A percentile compares a stretch with the other conserved stretches of the same genome.
These are phyloP conservation scores for Panulirus ornatus DNA, from an alignment of 1,140 invertebrate genomes.

Conservation along the genomic window DNA sequence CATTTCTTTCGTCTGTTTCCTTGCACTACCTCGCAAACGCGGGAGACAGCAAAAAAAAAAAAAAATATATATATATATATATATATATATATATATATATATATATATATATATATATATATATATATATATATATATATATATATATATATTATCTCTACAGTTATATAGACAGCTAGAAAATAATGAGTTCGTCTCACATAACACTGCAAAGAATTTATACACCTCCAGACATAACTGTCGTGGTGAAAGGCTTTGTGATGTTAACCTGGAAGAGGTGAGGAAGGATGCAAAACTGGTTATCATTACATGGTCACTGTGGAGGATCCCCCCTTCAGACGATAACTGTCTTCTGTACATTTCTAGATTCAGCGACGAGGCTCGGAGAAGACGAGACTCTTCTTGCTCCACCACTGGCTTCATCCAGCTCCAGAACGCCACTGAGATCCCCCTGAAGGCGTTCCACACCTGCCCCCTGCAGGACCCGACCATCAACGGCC, in stretches of 20 bases:
- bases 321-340: neutral
- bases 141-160: no score
- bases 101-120: neutral
- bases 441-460: neutral
- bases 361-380: neutral
- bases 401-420: neutral
- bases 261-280: neutral
- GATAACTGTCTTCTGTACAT: neutral
- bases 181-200: no score
- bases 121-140: neutral
- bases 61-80: no score
- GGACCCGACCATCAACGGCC: neutral
- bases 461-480: neutral
- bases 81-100: neutral
- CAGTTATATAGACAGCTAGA: no score
- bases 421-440: neutral
- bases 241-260: neutral
- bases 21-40: no score
- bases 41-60: no score
- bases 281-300: neutral
- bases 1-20: no score
- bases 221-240: neutral
- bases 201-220: neutral
- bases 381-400: neutral
- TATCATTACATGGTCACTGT: neutral